phyloP scores from a whole-genome alignment of 2,797 vertebrate species.

The Pelodytes ibericus region DNA sequence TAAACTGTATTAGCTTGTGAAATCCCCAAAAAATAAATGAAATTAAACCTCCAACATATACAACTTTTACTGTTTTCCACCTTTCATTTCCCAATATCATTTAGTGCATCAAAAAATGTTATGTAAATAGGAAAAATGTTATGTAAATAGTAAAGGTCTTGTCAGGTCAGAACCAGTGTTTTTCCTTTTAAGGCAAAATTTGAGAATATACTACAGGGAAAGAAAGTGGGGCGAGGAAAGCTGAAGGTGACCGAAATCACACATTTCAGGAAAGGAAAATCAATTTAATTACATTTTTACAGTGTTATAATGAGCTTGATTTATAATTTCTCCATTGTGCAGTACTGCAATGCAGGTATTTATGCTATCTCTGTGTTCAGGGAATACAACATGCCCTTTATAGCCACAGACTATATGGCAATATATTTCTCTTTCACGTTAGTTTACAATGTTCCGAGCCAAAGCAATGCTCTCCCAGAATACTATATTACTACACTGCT shows the following conservation, averaged over 20 bases:
- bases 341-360: slow-evolving; percentile 21
- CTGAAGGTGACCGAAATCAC: not conserved
- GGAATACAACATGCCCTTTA: slow-evolving; percentile 7
- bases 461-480: not conserved
- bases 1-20: too few relatives aligned
- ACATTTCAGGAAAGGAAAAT: slow-evolving; percentile 22
- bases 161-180: not conserved
- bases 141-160: slow-evolving; percentile 12
- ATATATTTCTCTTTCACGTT: not conserved
- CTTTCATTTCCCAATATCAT: too few relatives aligned
- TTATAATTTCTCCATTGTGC: not conserved
- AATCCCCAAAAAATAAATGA: too few relatives aligned
- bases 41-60: too few relatives aligned
- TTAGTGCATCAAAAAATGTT: too few relatives aligned
- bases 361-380: not conserved
- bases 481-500: not conserved
- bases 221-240: too few relatives aligned
- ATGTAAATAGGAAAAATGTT: too few relatives aligned
- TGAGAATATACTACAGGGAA: too few relatives aligned
- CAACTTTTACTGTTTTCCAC: too few relatives aligned
- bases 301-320: slow-evolving; percentile 22
- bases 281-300: slow-evolving; percentile 37
- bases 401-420: not conserved
- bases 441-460: not conserved
- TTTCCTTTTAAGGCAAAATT: slow-evolving; percentile 6